Percentiles rank a stretch among this genome's conserved stretches.
Conservation (phyloP, 2,888 invertebrate genomes). For the Pomacea canaliculata region DNA sequence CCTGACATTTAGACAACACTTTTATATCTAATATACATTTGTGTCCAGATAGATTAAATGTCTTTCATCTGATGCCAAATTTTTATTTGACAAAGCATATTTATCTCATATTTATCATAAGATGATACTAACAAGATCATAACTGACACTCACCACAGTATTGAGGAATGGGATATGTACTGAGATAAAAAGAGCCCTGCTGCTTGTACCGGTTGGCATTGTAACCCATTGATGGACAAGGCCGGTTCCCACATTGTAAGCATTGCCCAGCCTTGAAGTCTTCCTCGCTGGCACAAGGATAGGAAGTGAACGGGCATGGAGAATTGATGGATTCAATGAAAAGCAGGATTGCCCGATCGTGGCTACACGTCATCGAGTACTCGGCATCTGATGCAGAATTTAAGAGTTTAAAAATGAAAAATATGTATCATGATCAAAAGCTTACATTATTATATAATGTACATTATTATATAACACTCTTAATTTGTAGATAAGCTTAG, state of each 20-base stretch:
- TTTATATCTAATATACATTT: too few relatives aligned
- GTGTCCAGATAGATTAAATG: too few relatives aligned
- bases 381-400: slow-evolving; percentile 9
- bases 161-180: slow-evolving; percentile 32
- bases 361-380: slow-evolving; percentile 39
- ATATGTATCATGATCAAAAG: too few relatives aligned
- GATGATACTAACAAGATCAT: too few relatives aligned
- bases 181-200: slow-evolving; percentile 39
- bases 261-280: slow-evolving; percentile 39
- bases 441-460: too few relatives aligned
- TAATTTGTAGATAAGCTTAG: too few relatives aligned
- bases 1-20: too few relatives aligned
- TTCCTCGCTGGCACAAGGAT: slow-evolving; percentile 35
- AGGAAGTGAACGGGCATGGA: slow-evolving; percentile 38
- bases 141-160: slow-evolving; percentile 34
- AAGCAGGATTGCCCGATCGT: slow-evolving; percentile 35
- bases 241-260: slow-evolving; percentile 24
- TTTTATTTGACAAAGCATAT: too few relatives aligned
- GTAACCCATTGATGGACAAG: slow-evolving; percentile 42
- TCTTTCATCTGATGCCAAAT: too few relatives aligned
- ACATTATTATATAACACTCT: too few relatives aligned
- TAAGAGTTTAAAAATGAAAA: too few relatives aligned
- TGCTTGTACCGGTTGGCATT: slow-evolving; percentile 26
- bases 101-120: too few relatives aligned
- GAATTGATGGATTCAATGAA: slow-evolving; percentile 46